A percentile compares a stretch with the other conserved stretches of the same genome.
Evolutionary conservation across 2,888 invertebrate species (phyloP).

Genomic region (Noctua pronuba): DNA sequence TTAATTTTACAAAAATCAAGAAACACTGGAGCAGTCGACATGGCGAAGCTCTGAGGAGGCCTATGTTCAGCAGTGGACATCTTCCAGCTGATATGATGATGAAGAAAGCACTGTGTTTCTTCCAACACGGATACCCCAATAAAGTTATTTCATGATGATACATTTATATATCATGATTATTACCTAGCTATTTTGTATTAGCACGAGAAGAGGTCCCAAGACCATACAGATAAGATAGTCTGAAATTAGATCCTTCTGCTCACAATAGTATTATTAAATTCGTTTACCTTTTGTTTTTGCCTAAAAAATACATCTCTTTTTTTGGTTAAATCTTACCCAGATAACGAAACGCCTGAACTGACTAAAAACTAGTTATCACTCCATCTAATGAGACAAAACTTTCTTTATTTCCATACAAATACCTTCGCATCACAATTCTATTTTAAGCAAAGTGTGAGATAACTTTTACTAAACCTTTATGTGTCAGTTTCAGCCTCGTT

Average conservation of each 20-base stretch:
- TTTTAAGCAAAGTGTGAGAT: not conserved
- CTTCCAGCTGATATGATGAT: not conserved
- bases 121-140: not conserved
- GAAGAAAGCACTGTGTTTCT: not conserved
- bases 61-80: not conserved
- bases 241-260: not conserved
- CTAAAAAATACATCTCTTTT: not conserved
- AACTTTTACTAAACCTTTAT: not conserved
- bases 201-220: not conserved
- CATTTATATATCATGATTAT: not conserved
- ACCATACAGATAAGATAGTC: not conserved
- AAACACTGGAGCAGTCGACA: not conserved
- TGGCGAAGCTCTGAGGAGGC: not conserved
- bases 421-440: not conserved
- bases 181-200: not conserved
- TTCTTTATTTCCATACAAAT: not conserved
- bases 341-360: not conserved
- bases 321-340: not conserved
- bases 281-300: not conserved
- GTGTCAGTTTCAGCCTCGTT: slow-evolving; percentile 7
- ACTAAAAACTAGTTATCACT: not conserved
- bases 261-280: not conserved
- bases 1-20: not conserved
- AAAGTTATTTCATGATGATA: not conserved
- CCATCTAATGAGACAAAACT: not conserved